phyloP scores from a whole-genome alignment of 2,797 vertebrate genomes.

The Rhodeus uyekii region DNA sequence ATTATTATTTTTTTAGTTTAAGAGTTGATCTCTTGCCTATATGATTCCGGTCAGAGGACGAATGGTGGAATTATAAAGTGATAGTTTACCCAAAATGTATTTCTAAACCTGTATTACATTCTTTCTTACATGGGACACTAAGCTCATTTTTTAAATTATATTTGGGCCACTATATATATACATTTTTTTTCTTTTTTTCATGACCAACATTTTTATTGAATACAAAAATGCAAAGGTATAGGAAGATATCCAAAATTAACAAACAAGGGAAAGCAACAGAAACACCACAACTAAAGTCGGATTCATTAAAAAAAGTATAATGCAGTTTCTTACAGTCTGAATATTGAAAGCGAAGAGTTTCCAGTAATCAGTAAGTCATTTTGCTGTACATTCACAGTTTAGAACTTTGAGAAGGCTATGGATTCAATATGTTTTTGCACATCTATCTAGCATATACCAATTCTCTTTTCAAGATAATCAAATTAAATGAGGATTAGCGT shows the following conservation, averaged over 20 bases:
- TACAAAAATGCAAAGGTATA: neutral
- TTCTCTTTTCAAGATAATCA: neutral
- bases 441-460: neutral
- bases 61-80: neutral
- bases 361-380: neutral
- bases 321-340: neutral
- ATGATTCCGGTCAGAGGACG: neutral
- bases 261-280: neutral
- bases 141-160: neutral
- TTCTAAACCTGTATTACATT: neutral
- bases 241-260: neutral
- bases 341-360: neutral
- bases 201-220: neutral
- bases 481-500: neutral
- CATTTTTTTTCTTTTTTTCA: too few relatives aligned
- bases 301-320: neutral
- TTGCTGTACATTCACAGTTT: neutral
- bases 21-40: conserved; percentile 3
- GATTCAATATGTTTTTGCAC: neutral
- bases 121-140: neutral
- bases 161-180: neutral
- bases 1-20: neutral
- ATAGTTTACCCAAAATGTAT: neutral
- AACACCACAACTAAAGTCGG: too few relatives aligned
- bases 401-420: neutral